A percentile compares a stretch with the other conserved stretches of the same genome.
Conservation (phyloP, 2,888 invertebrate species). For the Lasius fuliginosus region DNA sequence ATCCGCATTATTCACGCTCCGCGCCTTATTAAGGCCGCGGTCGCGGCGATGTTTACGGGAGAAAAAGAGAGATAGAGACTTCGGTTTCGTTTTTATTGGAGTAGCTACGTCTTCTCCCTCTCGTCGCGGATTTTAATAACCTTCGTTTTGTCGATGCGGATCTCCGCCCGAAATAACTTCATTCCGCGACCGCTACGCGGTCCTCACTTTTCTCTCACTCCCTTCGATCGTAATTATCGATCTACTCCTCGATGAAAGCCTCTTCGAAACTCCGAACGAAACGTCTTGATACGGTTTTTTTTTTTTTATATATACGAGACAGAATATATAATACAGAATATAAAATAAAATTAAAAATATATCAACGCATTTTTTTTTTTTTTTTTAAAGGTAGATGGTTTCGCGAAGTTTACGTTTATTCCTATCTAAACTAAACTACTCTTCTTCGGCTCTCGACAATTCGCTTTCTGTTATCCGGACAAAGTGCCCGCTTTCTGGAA, state of each 20-base stretch:
- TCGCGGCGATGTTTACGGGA: conserved; percentile 2
- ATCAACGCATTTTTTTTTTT: background rate
- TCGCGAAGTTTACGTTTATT: background rate
- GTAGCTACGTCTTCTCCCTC: background rate
- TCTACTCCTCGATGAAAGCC: background rate
- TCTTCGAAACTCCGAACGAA: background rate
- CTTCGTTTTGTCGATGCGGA: conserved; percentile 49
- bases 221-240: conserved; percentile 25
- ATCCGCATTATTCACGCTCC: conserved; percentile 50
- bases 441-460: background rate
- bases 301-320: background rate
- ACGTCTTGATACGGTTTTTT: background rate
- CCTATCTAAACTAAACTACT: background rate
- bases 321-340: background rate
- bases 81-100: conserved; percentile 33
- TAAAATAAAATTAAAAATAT: background rate
- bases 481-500: background rate
- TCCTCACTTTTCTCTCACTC: conserved; percentile 4
- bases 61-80: background rate
- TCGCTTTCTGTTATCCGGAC: background rate
- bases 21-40: conserved; percentile 48
- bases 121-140: conserved; percentile 35
- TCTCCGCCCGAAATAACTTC: conserved; percentile 32
- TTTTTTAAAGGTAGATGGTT: no score
- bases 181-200: background rate